These are phyloP conservation scores for Archips crataeganus DNA, from an alignment of 2,888 invertebrate species.

Conservation along the genomic window DNA sequence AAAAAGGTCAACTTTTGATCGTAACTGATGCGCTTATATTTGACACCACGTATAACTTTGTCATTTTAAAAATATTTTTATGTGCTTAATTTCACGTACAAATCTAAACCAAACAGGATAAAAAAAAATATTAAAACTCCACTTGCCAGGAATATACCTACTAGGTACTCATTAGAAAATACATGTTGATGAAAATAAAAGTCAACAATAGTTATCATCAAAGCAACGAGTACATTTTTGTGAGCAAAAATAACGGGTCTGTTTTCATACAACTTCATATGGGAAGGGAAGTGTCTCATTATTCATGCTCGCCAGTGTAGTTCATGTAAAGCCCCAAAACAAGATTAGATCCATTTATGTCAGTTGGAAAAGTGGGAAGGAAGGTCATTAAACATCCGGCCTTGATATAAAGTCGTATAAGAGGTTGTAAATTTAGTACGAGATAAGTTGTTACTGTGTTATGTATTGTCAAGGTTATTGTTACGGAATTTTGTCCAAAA, in stretches of 20 bases:
- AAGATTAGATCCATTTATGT: slow-evolving; percentile 55
- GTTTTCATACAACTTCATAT: too few species aligned
- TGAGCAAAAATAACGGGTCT: too few species aligned
- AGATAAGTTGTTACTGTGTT: background rate
- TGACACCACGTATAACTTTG: too few species aligned
- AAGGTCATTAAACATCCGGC: slow-evolving; percentile 27
- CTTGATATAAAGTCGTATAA: slow-evolving; percentile 10
- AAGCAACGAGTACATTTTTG: background rate
- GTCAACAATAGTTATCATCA: background rate
- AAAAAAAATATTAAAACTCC: background rate
- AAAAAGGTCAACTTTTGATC: background rate
- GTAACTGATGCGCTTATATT: background rate
- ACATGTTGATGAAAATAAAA: background rate
- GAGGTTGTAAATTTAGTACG: slow-evolving; percentile 14
- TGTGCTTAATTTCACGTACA: too few species aligned
- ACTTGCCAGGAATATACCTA: background rate
- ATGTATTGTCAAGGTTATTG: background rate
- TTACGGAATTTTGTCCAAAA: background rate
- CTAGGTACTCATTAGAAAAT: background rate
- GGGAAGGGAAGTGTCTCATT: too few species aligned
- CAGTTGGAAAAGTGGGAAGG: slow-evolving; percentile 45
- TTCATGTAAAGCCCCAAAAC: slow-evolving; percentile 47
- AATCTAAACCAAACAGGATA: background rate
- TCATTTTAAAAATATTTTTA: too few species aligned
- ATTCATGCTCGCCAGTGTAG: too few species aligned